Percentiles rank a stretch among this genome's conserved stretches.
These are phyloP conservation scores for Menidia menidia DNA, from an alignment of 2,797 vertebrate genomes.

Conservation along the genomic window DNA sequence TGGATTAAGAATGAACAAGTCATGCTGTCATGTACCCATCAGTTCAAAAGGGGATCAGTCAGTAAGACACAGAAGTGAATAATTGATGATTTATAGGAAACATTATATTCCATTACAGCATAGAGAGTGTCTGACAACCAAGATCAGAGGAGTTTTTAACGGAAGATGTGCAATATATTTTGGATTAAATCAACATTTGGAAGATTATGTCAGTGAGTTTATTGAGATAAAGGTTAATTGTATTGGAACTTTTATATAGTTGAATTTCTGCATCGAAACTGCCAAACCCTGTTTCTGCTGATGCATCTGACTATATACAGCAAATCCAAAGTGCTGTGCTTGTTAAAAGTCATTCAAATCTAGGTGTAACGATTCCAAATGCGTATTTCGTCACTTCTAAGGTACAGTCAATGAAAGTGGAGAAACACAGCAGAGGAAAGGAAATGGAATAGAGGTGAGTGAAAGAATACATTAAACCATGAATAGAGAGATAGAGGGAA, in stretches of 20 bases:
- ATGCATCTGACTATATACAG: conserved; percentile 25
- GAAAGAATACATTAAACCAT: conserved; percentile 78
- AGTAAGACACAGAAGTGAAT: conserved; percentile 39
- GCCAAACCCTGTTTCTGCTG: conserved; percentile 5
- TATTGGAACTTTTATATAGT: conserved; percentile 27
- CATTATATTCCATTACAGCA: conserved; percentile 20
- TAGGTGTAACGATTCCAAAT: conserved; percentile 54
- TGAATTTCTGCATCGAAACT: conserved; percentile 30
- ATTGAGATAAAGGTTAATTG: conserved; percentile 50
- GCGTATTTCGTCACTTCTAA: conserved; percentile 1
- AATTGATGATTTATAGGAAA: conserved; percentile 47
- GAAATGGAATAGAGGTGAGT: conserved; percentile 67
- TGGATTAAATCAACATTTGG: conserved; percentile 45
- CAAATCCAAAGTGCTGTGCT: conserved; percentile 38
- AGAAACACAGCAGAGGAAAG: conserved; percentile 57
- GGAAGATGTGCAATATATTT: conserved; percentile 48
- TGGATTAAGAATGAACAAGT: conserved; percentile 54
- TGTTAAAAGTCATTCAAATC: conserved; percentile 63
- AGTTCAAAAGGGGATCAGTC: conserved; percentile 51
- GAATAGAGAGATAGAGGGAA: conserved; percentile 73
- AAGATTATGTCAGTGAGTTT: conserved; percentile 25
- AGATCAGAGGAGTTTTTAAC: conserved; percentile 44
- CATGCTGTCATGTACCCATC: conserved; percentile 42
- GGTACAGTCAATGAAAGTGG: conserved; percentile 70
- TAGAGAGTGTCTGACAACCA: conserved; percentile 23